Conservation (phyloP, 1,140 invertebrate genomes). For the Musca vetustissima region DNA sequence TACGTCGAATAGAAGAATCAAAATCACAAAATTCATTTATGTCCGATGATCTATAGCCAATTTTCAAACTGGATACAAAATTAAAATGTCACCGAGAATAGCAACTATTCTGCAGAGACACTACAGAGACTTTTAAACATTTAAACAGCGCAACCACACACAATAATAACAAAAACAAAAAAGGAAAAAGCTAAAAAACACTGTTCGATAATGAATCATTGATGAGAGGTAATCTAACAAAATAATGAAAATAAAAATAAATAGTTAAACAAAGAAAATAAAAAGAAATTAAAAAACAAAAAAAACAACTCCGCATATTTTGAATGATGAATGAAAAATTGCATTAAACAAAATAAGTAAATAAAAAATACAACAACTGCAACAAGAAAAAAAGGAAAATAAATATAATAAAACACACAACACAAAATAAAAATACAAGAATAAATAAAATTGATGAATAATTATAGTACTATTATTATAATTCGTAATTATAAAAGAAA, state of each 20-base stretch:
- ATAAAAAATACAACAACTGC: conserved; percentile 2
- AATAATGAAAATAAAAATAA: conserved; percentile 18
- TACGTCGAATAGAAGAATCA: conserved; percentile 83
- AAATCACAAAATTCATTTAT: conserved; percentile 88
- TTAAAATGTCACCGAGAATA: conserved; percentile 5
- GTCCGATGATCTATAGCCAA: conserved; percentile 55
- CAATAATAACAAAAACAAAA: too few relatives aligned
- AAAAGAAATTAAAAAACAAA: too few relatives aligned
- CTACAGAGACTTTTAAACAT: too few relatives aligned
- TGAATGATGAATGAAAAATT: background rate
- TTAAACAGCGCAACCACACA: too few relatives aligned
- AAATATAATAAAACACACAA: conserved; percentile 23
- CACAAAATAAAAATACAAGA: conserved; percentile 22
- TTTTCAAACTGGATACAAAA: conserved; percentile 11
- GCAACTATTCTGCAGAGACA: background rate
- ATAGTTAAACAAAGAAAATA: conserved; percentile 20
- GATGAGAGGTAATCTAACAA: conserved; percentile 8
- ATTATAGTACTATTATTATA: conserved; percentile 31
- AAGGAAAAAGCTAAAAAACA: too few relatives aligned
- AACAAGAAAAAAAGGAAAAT: conserved; percentile 16
- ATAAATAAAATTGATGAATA: conserved; percentile 30
- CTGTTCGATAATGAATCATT: background rate
- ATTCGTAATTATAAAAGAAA: conserved; percentile 29
- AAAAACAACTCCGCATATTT: too few relatives aligned
- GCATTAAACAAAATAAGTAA: conserved; percentile 12